Evolutionary conservation across 2,888 invertebrate genomes (phyloP), one percentile per base, ranked within the genome.

Genomic region (Leptinotarsa juncta): DNA sequence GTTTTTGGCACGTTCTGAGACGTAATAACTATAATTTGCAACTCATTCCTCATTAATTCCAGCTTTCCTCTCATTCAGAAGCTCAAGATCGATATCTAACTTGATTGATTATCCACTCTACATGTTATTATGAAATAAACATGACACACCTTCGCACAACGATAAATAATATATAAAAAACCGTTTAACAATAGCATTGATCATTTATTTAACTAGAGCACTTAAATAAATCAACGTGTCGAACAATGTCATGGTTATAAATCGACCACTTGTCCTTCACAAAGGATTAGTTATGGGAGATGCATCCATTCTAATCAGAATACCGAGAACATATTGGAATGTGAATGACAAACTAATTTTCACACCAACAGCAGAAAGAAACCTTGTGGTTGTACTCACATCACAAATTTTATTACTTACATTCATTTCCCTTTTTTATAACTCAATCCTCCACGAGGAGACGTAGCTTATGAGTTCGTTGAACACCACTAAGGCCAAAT

Each of bases 141-240:
- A 10, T 7, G 62, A 5, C 62, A 62, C 62, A 42, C 62, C 62
- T 62, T 42, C 20, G 14, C 23, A 62, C 32, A 32, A 62, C 62
- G 42, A 62, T 62, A 62, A 62, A 62, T 62, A 62, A 62, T n/a
- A 62, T 62, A 62, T 62, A 62, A 62, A 62, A 62, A 42, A 26
- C 62, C 16, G 7, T 32, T 57, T 16, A 62, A 62, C 42, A 62
- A 62, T 62, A 62, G 42, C 62, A 62, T 32, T 42, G n/a, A 62
- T 62, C 62, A 42, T 32, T n/a, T 12, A 42, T 42, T 10, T 18
- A 62, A 62, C 42, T 62, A n/a, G 62, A 62, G 7, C 62, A 62
- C 12, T 62, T 32, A 0, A 62, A 62, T 62, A 16, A 62, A 18
- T 57, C 12, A 42, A n/a, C 26, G 42, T 42, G 60, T 16, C 26